Evolutionary conservation across 2,888 invertebrate species (phyloP).

Genomic region (Mantis religiosa): DNA sequence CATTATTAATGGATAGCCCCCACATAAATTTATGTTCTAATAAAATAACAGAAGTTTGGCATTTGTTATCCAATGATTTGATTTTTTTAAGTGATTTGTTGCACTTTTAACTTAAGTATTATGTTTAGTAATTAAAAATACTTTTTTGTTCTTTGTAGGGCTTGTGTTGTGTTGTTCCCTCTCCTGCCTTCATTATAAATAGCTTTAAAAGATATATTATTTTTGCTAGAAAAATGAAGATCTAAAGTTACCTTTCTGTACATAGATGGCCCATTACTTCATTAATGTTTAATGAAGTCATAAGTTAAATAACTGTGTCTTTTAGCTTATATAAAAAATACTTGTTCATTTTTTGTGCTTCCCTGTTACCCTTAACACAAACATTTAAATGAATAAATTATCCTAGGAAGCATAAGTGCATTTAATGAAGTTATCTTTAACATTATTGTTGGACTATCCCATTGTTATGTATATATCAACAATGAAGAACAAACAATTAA

Average conservation of each 20-base stretch:
- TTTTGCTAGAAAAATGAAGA: neutral
- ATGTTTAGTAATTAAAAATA: neutral
- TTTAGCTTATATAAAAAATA: no score
- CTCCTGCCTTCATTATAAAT: neutral
- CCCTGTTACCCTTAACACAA: no score
- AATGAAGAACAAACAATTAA: no score
- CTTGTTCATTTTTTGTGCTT: no score
- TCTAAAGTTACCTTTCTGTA: neutral
- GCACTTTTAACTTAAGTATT: neutral
- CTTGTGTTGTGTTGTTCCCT: neutral
- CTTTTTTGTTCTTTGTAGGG: neutral
- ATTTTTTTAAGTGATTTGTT: neutral
- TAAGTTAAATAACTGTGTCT: no score
- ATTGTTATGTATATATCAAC: no score
- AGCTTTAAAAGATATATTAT: neutral
- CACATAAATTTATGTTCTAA: neutral
- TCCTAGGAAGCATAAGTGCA: no score
- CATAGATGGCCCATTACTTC: neutral
- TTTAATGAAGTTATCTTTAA: no score
- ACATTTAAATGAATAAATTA: no score
- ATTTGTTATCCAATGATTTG: neutral
- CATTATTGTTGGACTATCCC: no score
- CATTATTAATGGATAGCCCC: slow-evolving; percentile 19
- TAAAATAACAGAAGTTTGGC: neutral
- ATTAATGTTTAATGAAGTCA: no score